A percentile compares a stretch with the other conserved stretches of the same genome.
phyloP scores from a whole-genome alignment of 2,888 invertebrate genomes.

The Actias luna region DNA sequence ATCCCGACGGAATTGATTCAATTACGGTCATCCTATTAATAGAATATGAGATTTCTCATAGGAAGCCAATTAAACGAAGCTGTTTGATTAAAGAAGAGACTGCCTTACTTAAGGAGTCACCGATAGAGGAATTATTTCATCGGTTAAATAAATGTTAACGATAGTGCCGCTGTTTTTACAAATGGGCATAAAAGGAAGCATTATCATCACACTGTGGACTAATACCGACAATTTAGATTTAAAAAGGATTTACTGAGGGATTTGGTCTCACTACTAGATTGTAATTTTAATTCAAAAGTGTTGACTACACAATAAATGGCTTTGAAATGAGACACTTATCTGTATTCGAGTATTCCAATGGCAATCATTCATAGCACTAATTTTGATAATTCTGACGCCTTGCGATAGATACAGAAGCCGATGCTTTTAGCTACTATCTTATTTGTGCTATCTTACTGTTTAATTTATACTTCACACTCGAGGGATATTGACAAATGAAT shows the following conservation, averaged over 20 bases:
- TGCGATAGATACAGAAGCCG: slow-evolving; percentile 65
- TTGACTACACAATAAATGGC: slow-evolving; percentile 34
- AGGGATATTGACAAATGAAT: slow-evolving; percentile 64
- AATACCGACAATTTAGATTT: slow-evolving; percentile 40
- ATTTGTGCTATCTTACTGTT: slow-evolving; percentile 39
- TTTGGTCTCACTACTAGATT: slow-evolving; percentile 31
- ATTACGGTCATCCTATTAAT: slow-evolving; percentile 65
- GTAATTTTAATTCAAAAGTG: slow-evolving; percentile 22
- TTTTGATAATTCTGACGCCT: slow-evolving; percentile 75
- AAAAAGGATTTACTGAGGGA: slow-evolving; percentile 27
- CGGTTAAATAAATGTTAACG: slow-evolving; percentile 56
- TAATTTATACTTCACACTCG: slow-evolving; percentile 52
- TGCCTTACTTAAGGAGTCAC: slow-evolving; percentile 55
- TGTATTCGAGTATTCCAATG: slow-evolving; percentile 47
- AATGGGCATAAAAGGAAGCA: slow-evolving; percentile 29
- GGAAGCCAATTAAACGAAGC: slow-evolving; percentile 63
- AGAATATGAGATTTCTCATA: slow-evolving; percentile 56
- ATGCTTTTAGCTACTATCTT: slow-evolving; percentile 69
- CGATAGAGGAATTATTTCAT: slow-evolving; percentile 55
- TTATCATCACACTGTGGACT: slow-evolving; percentile 45
- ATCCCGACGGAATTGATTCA: slow-evolving; percentile 50
- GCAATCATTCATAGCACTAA: slow-evolving; percentile 75
- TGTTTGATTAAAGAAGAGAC: slow-evolving; percentile 63
- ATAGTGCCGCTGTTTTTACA: slow-evolving; percentile 44
- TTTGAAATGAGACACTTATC: slow-evolving; percentile 47